Conservation (phyloP, 2,113 vertebrate genomes). For the Oceanites oceanicus region DNA sequence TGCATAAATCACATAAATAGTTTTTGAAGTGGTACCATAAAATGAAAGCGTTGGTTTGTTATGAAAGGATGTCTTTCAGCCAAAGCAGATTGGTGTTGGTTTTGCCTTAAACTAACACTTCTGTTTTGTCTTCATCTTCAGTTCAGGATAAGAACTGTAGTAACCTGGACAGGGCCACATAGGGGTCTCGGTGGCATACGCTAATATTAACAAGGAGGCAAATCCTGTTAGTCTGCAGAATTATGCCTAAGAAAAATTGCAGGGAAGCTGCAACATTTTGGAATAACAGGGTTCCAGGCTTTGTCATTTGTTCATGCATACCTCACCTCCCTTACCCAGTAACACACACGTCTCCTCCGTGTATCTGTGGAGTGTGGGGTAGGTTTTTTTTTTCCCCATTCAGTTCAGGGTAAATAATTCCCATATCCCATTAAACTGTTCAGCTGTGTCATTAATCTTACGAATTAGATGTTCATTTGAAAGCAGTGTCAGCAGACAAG, state of each 20-base stretch:
- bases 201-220: neutral
- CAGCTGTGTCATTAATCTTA: neutral
- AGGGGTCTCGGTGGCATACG: neutral
- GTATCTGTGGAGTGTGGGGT: neutral
- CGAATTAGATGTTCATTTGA: conserved; percentile 4
- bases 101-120: neutral
- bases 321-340: neutral
- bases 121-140: neutral
- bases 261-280: neutral
- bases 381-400: neutral
- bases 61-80: neutral
- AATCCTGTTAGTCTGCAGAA: neutral
- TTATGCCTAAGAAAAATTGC: neutral
- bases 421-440: conserved; percentile 9
- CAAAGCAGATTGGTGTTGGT: neutral
- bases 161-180: neutral
- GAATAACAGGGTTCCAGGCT: neutral
- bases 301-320: neutral
- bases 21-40: neutral
- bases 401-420: conserved; percentile 30
- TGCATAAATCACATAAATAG: neutral
- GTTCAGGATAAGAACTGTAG: neutral
- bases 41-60: neutral
- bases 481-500: neutral
- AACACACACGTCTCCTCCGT: neutral